phyloP scores from a whole-genome alignment of 2,888 invertebrate species.

The Philonicus albiceps region DNA sequence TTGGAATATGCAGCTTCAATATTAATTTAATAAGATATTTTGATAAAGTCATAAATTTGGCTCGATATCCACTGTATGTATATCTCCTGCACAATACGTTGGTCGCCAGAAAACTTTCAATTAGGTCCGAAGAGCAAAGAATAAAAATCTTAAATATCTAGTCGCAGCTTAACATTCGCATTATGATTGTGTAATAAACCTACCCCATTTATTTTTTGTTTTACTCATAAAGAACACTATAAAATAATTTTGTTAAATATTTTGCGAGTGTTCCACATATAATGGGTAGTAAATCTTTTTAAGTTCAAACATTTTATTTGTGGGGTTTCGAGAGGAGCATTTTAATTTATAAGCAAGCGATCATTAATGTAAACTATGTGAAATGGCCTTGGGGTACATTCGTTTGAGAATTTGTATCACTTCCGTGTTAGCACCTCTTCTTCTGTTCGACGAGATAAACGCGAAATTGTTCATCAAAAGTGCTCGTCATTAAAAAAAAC shows the following conservation, averaged over 20 bases:
- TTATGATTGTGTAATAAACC: background rate
- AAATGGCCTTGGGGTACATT: background rate
- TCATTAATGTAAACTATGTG: background rate
- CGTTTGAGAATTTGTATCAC: background rate
- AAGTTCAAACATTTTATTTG: background rate
- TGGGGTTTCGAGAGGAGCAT: background rate
- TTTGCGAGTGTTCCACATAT: background rate
- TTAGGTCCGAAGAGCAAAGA: background rate
- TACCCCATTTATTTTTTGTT: background rate
- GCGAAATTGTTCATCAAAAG: background rate
- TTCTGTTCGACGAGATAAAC: background rate
- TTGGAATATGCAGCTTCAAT: too few species aligned
- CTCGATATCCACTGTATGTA: too few species aligned
- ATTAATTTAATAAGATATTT: too few species aligned
- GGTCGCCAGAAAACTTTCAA: too few species aligned
- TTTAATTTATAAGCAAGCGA: background rate
- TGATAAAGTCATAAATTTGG: too few species aligned
- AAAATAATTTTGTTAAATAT: background rate
- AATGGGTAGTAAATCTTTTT: background rate
- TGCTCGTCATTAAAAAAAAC: background rate
- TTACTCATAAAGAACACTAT: background rate
- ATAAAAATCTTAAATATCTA: background rate
- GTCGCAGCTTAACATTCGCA: background rate
- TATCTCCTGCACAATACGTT: too few species aligned
- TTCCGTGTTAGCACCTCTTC: background rate